phyloP scores from a whole-genome alignment of 1,140 invertebrate genomes.

The Agrilus planipennis region DNA sequence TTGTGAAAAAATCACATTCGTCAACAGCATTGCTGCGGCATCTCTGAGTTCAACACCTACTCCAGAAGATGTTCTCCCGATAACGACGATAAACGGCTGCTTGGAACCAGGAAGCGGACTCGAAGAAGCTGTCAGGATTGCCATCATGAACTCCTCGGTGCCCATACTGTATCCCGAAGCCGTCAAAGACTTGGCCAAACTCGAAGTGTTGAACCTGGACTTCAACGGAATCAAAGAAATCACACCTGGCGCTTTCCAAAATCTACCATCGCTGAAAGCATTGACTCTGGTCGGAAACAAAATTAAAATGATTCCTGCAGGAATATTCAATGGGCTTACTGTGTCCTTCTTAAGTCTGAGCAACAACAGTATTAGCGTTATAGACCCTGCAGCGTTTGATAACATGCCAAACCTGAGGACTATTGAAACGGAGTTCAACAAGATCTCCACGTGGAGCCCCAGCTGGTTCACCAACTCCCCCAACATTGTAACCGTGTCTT shows the following conservation, averaged over 20 bases:
- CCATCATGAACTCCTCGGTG: slow-evolving; percentile 25
- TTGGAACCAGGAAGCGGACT: slow-evolving; percentile 22
- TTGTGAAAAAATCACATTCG: slow-evolving; percentile 14
- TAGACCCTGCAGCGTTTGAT: slow-evolving; percentile 24
- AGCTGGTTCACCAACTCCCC: slow-evolving; percentile 26
- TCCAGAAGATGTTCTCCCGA: slow-evolving; percentile 18
- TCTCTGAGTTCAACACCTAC: background rate
- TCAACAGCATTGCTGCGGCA: slow-evolving; percentile 22
- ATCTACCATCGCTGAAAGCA: slow-evolving; percentile 22
- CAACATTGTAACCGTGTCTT: slow-evolving; percentile 23
- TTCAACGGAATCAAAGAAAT: slow-evolving; percentile 21
- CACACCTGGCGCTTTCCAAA: slow-evolving; percentile 23
- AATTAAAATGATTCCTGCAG: slow-evolving; percentile 20
- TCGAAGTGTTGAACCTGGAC: slow-evolving; percentile 26
- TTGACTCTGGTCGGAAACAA: slow-evolving; percentile 24
- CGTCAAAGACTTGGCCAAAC: slow-evolving; percentile 22
- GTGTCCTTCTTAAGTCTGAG: slow-evolving; percentile 21
- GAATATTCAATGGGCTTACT: slow-evolving; percentile 26
- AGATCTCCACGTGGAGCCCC: slow-evolving; percentile 18
- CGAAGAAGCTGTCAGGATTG: slow-evolving; percentile 23
- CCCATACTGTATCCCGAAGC: slow-evolving; percentile 23
- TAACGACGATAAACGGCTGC: slow-evolving; percentile 25
- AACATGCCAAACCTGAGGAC: slow-evolving; percentile 24
- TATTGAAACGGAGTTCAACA: slow-evolving; percentile 25
- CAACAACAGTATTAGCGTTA: slow-evolving; percentile 25